These are phyloP conservation scores for Trachelus stipa DNA, from an alignment of 2,888 invertebrate genomes.

Conservation along the genomic window DNA sequence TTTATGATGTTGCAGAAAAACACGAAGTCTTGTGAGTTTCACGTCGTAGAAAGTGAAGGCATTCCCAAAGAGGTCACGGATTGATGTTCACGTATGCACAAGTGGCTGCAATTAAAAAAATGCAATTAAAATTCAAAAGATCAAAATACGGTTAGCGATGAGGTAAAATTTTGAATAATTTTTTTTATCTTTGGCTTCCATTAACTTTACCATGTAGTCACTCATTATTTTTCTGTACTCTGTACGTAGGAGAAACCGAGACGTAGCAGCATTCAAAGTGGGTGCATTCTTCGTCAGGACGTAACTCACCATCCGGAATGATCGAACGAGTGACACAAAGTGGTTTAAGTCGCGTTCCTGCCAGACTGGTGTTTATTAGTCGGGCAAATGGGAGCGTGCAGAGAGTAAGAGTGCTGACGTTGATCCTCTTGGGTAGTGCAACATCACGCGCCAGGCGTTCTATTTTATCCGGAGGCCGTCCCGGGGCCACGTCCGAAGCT, in stretches of 20 bases:
- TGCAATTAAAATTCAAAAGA: neutral
- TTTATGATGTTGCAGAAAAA: neutral
- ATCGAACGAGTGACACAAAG: constrained; percentile 1
- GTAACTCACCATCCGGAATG: constrained; percentile 10
- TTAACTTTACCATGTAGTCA: neutral
- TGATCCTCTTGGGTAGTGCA: constrained; percentile 2
- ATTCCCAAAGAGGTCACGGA: neutral
- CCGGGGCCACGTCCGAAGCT: neutral
- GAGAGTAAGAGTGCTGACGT: constrained; percentile 3
- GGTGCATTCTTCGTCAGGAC: neutral
- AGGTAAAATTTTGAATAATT: neutral
- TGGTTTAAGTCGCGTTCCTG: constrained; percentile 6
- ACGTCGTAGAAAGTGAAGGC: neutral
- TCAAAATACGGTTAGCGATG: neutral
- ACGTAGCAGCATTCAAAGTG: neutral
- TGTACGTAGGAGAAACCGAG: neutral
- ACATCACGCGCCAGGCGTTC: constrained; percentile 4
- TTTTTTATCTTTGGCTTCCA: neutral
- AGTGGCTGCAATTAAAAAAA: neutral
- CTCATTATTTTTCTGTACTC: neutral
- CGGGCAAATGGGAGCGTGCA: neutral
- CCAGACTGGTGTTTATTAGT: constrained; percentile 7
- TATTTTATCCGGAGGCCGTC: constrained; percentile 2
- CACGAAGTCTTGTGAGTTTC: neutral
- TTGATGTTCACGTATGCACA: neutral